Evolutionary conservation across 2,888 invertebrate species (phyloP).

Genomic region (Microplitis manilae): DNA sequence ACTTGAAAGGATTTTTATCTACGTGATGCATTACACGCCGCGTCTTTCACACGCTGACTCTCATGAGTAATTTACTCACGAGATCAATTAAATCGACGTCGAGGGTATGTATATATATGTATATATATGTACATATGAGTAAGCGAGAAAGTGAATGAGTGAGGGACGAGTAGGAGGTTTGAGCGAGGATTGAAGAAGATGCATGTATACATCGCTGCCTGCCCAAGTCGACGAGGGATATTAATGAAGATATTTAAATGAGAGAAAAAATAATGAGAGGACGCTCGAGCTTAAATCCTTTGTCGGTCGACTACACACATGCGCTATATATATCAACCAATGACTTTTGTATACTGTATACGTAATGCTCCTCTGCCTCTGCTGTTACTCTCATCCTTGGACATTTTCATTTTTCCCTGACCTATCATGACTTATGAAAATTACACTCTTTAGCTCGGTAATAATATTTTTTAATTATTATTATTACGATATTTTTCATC

Average conservation of each 20-base stretch:
- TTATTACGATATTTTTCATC: neutral
- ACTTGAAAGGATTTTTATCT: slow-evolving; percentile 25
- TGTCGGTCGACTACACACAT: slow-evolving; percentile 63
- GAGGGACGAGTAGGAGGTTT: slow-evolving; percentile 16
- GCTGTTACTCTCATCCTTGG: neutral
- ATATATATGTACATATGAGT: slow-evolving; percentile 38
- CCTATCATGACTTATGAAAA: neutral
- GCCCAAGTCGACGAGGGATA: slow-evolving; percentile 57
- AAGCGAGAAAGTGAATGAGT: slow-evolving; percentile 27
- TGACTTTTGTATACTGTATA: neutral
- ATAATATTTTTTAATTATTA: neutral
- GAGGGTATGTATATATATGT: slow-evolving; percentile 59
- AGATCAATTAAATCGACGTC: slow-evolving; percentile 66
- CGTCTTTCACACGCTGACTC: slow-evolving; percentile 33
- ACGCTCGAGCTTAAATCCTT: slow-evolving; percentile 62
- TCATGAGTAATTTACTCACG: slow-evolving; percentile 58
- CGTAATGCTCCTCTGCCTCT: neutral
- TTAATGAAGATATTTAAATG: slow-evolving; percentile 71
- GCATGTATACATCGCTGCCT: slow-evolving; percentile 46
- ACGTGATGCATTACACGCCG: slow-evolving; percentile 26
- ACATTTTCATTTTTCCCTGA: neutral
- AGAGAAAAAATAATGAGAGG: slow-evolving; percentile 67
- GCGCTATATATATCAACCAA: neutral
- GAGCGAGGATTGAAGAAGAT: slow-evolving; percentile 19
- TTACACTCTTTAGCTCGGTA: neutral